A percentile compares a stretch with the other conserved stretches of the same genome.
Evolutionary conservation across 2,888 invertebrate species (phyloP).

Genomic region (Dasysyrphus tricinctus): DNA sequence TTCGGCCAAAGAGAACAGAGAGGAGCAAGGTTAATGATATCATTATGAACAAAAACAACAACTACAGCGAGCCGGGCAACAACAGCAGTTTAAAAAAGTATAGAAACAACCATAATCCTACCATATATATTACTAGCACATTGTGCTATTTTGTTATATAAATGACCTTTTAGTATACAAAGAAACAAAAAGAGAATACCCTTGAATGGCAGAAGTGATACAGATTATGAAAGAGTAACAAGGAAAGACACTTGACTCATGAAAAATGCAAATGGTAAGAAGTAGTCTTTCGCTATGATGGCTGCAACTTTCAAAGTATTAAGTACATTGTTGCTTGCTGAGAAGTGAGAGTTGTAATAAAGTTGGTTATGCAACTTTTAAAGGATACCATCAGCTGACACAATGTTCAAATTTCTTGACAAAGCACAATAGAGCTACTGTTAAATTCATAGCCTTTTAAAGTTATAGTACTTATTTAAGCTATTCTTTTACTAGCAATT

Average conservation of each 20-base stretch:
- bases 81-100: not conserved
- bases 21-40: slow-evolving; percentile 57
- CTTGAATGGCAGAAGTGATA: slow-evolving; percentile 3
- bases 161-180: slow-evolving; percentile 27
- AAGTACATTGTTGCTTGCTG: not conserved
- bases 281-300: slow-evolving; percentile 18
- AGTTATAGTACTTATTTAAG: slow-evolving; percentile 31
- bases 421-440: not conserved
- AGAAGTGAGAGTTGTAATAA: no score
- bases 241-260: slow-evolving; percentile 26
- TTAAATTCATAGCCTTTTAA: slow-evolving; percentile 11
- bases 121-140: slow-evolving; percentile 31
- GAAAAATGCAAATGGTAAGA: slow-evolving; percentile 49
- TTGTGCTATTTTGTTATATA: slow-evolving; percentile 24
- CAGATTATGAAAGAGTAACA: not conserved
- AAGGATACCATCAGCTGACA: slow-evolving; percentile 3
- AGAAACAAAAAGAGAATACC: slow-evolving; percentile 2
- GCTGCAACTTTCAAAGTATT: slow-evolving; percentile 5
- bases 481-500: slow-evolving; percentile 20
- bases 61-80: not conserved
- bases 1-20: slow-evolving; percentile 18
- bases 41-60: slow-evolving; percentile 37
- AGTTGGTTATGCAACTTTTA: slow-evolving; percentile 27
- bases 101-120: slow-evolving; percentile 50
- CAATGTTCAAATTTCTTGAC: not conserved